Base-by-base conservation (phyloP, 2,888 invertebrate genomes). In the Trachelus stipa region DNA sequence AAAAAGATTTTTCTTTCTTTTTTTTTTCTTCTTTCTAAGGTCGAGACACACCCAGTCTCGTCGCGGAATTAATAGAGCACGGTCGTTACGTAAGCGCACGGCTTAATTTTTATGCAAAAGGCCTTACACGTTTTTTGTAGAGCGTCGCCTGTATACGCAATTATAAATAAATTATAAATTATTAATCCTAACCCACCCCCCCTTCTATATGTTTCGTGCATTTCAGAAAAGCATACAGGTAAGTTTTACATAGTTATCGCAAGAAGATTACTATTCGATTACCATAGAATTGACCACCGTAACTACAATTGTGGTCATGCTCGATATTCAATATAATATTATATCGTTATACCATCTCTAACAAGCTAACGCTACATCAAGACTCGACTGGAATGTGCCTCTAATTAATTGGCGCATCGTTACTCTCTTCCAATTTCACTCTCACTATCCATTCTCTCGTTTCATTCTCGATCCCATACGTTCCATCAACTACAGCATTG, bases 191-290 rank as follows among this genome's bases (percentile, higher is more conserved):
- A 89, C 87, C 89, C 89, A 88, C 84, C 89, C 91, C 94, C 95
- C 95, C 95, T 95, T 96, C 96, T 95, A 95, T 94, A 95, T 94
- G 95, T 95, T 96, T 95, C 95, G 95, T 96, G 95, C 95, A 96
- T 96, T 95, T 96, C 95, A 90, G 93, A 95, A 95, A 94, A 95
- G 95, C 94, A 95, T 95, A 95, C 95, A 95, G 95, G 94, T 89
- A 90, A 77, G 88, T 88, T 90, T 82, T 90, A 90, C 88, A 90
- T 90, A 89, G 86, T 89, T 85, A 83, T 86, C 75, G 75, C 74
- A 75, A 77, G 77, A 74, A 84, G 84, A 85, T 85, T 85, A 85
- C 82, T 83, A 83, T 84, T 84, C 82, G 82, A 82, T 85, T 86
- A 89, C 85, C 86, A 86, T 87, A 88, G 83, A 85, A 80, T 87